These are phyloP conservation scores for Cassiopea andromeda DNA, from an alignment of 30 jellyfish, hydroid and myxozoan species.

Conservation along the genomic window DNA sequence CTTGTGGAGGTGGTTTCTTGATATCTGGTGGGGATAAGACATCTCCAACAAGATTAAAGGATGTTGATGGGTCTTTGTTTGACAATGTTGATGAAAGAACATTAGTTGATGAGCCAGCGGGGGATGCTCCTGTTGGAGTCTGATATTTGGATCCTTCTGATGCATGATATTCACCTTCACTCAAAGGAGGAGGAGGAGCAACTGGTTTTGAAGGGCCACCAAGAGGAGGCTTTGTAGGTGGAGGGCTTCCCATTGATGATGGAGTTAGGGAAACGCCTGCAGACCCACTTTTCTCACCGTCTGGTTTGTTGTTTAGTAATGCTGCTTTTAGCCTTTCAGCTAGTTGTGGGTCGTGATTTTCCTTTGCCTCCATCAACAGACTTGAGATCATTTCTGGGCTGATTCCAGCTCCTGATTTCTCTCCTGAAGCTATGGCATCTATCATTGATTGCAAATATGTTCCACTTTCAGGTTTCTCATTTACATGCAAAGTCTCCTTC, in stretches of 20 bases:
- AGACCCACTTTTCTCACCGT: constrained; percentile 72
- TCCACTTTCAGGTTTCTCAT: constrained; percentile 56
- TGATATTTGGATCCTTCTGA: constrained; percentile 60
- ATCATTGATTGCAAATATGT: constrained; percentile 40
- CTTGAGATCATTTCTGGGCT: constrained; percentile 60
- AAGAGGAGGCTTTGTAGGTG: constrained; percentile 63
- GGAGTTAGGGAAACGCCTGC: constrained; percentile 77
- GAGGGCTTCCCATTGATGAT: constrained; percentile 77
- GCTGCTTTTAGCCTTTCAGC: constrained; percentile 58
- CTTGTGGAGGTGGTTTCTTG: constrained; percentile 32
- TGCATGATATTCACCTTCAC: constrained; percentile 56
- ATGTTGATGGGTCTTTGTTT: constrained; percentile 23
- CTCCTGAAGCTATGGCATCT: constrained; percentile 66
- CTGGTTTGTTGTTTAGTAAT: constrained; percentile 52
- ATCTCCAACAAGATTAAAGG: constrained; percentile 64
- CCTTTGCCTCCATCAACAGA: constrained; percentile 56
- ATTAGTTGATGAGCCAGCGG: constrained; percentile 81
- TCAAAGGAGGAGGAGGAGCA: constrained; percentile 65
- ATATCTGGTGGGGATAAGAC: constrained; percentile 66
- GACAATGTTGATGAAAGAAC: constrained; percentile 72
- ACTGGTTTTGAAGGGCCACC: constrained; percentile 55
- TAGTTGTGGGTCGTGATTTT: constrained; percentile 60
- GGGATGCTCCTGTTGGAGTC: constrained; percentile 84
- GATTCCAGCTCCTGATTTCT: constrained; percentile 67
- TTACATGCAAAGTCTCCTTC: constrained; percentile 64